These are phyloP conservation scores for Paracyclopina nana DNA, from an alignment of 1,140 invertebrate genomes.

Conservation along the genomic window DNA sequence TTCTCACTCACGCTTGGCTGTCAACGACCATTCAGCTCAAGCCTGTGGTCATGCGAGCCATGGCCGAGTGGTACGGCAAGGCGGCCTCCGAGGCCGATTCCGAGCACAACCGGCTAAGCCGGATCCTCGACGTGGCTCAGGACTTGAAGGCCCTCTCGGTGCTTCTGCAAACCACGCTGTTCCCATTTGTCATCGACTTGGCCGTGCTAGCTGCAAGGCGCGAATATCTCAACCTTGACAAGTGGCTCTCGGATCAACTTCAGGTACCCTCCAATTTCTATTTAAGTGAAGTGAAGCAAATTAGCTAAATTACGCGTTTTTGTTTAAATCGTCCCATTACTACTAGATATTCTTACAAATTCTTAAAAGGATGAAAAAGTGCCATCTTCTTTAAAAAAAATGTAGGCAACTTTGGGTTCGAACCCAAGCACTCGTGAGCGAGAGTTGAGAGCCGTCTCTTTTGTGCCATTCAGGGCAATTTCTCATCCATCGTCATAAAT, in stretches of 20 bases:
- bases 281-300: no score
- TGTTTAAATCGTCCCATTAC: no score
- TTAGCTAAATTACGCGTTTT: no score
- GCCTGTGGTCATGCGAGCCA: constrained; percentile 50
- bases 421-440: no score
- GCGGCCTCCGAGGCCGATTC: constrained; percentile 40
- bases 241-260: constrained; percentile 94
- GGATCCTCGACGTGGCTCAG: constrained; percentile 90
- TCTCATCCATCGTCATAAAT: no score
- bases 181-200: constrained; percentile 90
- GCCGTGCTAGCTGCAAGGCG: constrained; percentile 85
- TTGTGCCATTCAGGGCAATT: no score
- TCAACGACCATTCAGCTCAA: constrained; percentile 25
- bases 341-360: no score
- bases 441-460: no score
- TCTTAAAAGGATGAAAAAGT: no score
- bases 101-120: constrained; percentile 73
- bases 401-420: no score
- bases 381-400: no score
- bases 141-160: constrained; percentile 50
- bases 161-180: constrained; percentile 75
- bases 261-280: no score
- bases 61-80: constrained; percentile 89
- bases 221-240: constrained; percentile 93
- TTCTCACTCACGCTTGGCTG: constrained; percentile 84